Base-by-base conservation (phyloP, 2,797 vertebrate species). In the Pteronotus mesoamericanus region DNA sequence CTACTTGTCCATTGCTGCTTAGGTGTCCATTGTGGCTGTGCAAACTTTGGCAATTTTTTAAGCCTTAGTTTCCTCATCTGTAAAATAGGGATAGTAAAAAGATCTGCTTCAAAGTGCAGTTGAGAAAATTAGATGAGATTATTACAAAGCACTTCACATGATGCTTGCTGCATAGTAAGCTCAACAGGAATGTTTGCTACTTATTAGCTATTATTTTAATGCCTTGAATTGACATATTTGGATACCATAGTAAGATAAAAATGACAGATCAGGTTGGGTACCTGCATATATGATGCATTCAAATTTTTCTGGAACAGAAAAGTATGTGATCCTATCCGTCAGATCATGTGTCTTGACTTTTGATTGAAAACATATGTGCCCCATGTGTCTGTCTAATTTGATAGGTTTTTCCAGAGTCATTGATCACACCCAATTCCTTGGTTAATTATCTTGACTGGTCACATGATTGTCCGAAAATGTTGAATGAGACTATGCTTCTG, bases 61-160 rank as follows among this genome's bases (percentile, higher is more conserved):
- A 86, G 82, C 66, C 82, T 93, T 75, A 82, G 78, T 96, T 94
- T 97, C 37, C 66, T 94, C 86, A 93, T 55, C 92, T 94, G 37
- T 85, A 86, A 97, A 86, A 86, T 75, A 88, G 86, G 79, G 37
- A 64, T 24, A 61, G 69, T 85, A 69, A 85, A 80, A 91, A 77
- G 34, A 84, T 46, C 9, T 79, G 55, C 64, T 86, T 96, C 57
- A 82, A 89, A 92, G 37, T 37, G 68, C 64, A 77, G 74, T 18
- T 48, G 74, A 86, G 75, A 94, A 74, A 51, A 84, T 83, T 37
- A 79, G 66, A 32, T 53, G 34, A 84, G 71, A 68, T 46, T n/a
- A 69, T 14, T 29, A 21, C 48, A 95, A 82, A 91, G 48, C 66
- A 80, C 24, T n/a, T 68, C 51, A 78, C 37, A 34, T 71, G 53